Evolutionary conservation across 2,888 invertebrate species (phyloP), one percentile per base, ranked within the genome.

Genomic region (Harpalus rubripes): DNA sequence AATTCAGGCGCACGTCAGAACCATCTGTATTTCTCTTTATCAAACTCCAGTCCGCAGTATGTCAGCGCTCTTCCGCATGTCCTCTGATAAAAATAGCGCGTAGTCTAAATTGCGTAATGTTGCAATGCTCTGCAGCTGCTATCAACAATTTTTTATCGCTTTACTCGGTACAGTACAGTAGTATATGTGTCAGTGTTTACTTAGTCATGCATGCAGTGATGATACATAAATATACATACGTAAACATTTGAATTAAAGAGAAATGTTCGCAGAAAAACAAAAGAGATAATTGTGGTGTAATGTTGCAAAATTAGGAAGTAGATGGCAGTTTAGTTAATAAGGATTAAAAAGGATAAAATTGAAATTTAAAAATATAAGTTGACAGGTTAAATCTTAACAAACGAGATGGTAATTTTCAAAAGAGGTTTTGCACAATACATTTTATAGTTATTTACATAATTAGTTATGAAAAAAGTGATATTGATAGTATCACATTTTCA

Each of bases 31-130:
- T 2, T 44, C 4, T 15, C 10, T 39, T 41, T 44, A 16, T 7
- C 12, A 8, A 41, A 41, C 72, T 18, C n/a, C 10, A 16, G n/a
- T 74, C 44, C 41, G 72, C 72, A 74, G 68, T 41, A 72, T 10
- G 41, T 16, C 44, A 74, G 72, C 2, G 5, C 5, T 74, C 44
- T 68, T 32, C 39, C 39, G 39, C 39, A 39, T 32, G 44, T 52
- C 10, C 8, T 63, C 63, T 12, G 15, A 74, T 44, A 68, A 18
- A 63, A 63, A 16, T 39, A 3, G 44, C 72, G 72, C 72, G 72
- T 44, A 74, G 44, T 74, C 72, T 16, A 41, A 74, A 74, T 74
- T 74, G 18, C 72, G 72, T 74, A 15, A 74, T 68, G 68, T 68
- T 68, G 41, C 12, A 41, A 44, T 72, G 10, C 41, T 15, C 39